Base-by-base conservation (phyloP, 2,797 vertebrate genomes). In the Kryptolebias ocellatus region DNA sequence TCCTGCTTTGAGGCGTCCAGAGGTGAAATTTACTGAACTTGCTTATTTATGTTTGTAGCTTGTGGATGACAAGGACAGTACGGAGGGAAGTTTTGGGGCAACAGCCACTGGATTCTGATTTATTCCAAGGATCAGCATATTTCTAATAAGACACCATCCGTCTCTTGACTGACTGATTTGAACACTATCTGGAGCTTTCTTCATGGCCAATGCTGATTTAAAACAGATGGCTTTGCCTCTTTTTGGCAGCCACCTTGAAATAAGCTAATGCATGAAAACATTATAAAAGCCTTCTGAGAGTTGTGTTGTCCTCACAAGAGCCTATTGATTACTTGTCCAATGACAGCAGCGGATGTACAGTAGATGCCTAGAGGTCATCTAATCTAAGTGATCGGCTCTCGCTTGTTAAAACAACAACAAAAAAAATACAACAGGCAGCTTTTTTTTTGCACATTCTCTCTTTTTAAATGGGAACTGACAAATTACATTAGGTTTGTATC, bases 91-190 rank as follows among this genome's bases (percentile, higher is more conserved):
- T 28, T 29, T 64, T 60, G 51, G 27, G 56, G 51, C 47, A 79
- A 81, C 79, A 76, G 75, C 50, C 73, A 52, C 67, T 47, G 29
- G 55, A 24, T 60, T 39, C 51, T 87, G 80, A 92, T 84, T 91
- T 72, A 90, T 85, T 74, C 59, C 63, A 44, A 54, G 67, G 58
- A 83, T 78, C 73, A 84, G 64, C 63, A 76, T 70, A 78, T 78
- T 83, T 70, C 76, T 83, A 81, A 85, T 79, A 70, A 76, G 71
- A 78, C 68, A 51, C 62, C 76, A 64, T 74, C 68, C 53, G 75
- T 76, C 72, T 69, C 34, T 52, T 18, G 34, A 74, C 60, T 80
- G 83, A 89, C 69, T 90, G 87, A 91, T 92, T 93, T 87, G 85
- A 85, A 87, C 72, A 67, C 62, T 80, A 83, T 87, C 83, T 77